Evolutionary conservation across 2,113 vertebrate species (phyloP), one percentile per base, ranked within the genome.

Genomic region (Uropsilus gracilis): DNA sequence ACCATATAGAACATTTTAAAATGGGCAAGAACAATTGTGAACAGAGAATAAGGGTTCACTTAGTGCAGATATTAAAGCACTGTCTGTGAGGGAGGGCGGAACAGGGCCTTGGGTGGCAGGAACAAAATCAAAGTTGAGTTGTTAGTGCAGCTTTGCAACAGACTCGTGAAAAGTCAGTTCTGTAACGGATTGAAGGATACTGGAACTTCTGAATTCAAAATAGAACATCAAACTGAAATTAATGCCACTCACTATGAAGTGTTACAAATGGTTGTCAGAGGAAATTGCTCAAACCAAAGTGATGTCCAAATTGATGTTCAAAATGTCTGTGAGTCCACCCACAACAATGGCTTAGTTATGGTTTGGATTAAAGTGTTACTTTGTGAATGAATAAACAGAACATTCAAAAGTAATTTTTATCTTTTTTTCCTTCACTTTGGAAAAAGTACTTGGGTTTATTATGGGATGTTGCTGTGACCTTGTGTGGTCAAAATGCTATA

Each of bases 121-220:
- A 6, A 22, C 12, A 48, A 37, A 39, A 82, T 32, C 88, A 48
- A 84, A 86, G 28, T 50, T 61, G 13, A 87, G 75, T 10, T 88
- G 48, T 48, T 18, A 34, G 10, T 75, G 71, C 2, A 37, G 26
- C 5, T 77, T 77, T 93, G 32, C 48, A 55, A 32, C 2, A n/a
- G 28, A 34, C 14, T 34, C 17, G 13, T 46, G 20, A 44, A 55
- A n/a, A 78, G 17, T 64, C 6, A 34, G 34, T 76, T 76, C 39
- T 85, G 42, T 30, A 39, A 76, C 71, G 86, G 57, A 68, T 68
- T 17, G 92, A 46, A 81, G 63, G 22, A 81, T 39, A 68, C 34
- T 55, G 18, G 46, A 93, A 68, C 32, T 77, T 92, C 50, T 86
- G 48, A 85, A 76, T 72, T 77, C 71, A 94, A 77, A 83, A 91